Evolutionary conservation across 1,140 invertebrate species (phyloP).

Genomic region (Aphidius gifuensis): DNA sequence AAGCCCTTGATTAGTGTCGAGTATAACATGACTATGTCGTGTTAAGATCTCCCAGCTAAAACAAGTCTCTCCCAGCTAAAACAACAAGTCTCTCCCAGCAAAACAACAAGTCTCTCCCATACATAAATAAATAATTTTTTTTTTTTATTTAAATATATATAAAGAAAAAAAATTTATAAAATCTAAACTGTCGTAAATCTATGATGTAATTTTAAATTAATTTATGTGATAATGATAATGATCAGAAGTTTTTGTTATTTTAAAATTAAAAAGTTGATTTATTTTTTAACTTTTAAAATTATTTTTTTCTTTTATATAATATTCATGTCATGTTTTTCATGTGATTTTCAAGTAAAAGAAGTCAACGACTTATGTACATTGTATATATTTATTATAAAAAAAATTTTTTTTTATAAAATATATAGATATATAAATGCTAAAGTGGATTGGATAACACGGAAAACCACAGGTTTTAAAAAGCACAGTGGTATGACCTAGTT

Average conservation of each 20-base stretch:
- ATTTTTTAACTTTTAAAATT: no score
- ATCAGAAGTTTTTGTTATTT: neutral
- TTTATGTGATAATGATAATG: constrained; percentile 9
- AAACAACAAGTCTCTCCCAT: neutral
- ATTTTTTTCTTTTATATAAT: no score
- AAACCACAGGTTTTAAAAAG: constrained; percentile 7
- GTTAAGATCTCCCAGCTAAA: neutral
- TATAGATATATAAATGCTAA: neutral
- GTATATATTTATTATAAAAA: no score
- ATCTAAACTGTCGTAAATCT: no score
- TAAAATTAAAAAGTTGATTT: no score
- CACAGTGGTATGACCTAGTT: constrained; percentile 11
- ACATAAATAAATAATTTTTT: neutral
- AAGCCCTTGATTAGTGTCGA: constrained; percentile 21
- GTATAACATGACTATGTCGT: neutral
- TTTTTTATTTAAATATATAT: neutral
- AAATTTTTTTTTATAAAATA: no score
- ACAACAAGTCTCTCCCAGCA: neutral
- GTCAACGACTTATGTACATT: no score
- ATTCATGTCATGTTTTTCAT: no score
- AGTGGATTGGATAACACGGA: constrained; percentile 13
- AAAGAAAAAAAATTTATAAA: no score
- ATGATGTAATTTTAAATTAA: constrained; percentile 3
- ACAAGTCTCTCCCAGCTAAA: no score
- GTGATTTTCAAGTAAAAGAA: no score